Conservation (phyloP, 2,888 invertebrate species). For the Patella ulyssiponensis region DNA sequence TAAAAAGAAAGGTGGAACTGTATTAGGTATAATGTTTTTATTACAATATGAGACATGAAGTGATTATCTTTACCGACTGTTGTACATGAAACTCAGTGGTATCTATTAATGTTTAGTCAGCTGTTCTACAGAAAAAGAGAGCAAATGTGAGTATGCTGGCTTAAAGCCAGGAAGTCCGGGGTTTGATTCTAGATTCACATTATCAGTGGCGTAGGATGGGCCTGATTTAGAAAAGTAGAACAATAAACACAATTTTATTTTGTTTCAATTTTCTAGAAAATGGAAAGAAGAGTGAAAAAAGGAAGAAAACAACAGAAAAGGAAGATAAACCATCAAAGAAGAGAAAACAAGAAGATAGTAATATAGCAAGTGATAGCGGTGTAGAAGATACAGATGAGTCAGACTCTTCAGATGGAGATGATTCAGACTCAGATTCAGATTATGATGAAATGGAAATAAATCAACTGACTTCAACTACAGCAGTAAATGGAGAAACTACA, state of each 20-base stretch:
- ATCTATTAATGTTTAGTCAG: conserved; percentile 11
- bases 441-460: conserved; percentile 29
- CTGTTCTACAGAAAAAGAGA: neutral
- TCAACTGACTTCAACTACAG: neutral
- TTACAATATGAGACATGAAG: neutral
- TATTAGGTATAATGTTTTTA: conserved; percentile 36
- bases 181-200: too few species aligned
- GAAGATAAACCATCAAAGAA: conserved; percentile 36
- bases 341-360: conserved; percentile 15
- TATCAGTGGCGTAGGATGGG: too few species aligned
- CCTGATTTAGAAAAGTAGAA: too few species aligned
- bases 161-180: too few species aligned
- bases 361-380: conserved; percentile 29
- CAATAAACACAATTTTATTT: too few species aligned
- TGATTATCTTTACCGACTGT: neutral
- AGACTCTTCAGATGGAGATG: conserved; percentile 55
- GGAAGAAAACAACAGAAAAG: conserved; percentile 19
- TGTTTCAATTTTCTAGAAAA: neutral
- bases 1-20: conserved; percentile 52
- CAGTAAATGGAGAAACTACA: neutral
- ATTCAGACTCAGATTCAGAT: conserved; percentile 22
- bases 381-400: conserved; percentile 43
- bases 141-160: too few species aligned
- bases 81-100: neutral
- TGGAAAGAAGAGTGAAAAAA: conserved; percentile 6